Evolutionary conservation across 2,888 invertebrate genomes (phyloP).

Genomic region (Andrena chrysosceles): DNA sequence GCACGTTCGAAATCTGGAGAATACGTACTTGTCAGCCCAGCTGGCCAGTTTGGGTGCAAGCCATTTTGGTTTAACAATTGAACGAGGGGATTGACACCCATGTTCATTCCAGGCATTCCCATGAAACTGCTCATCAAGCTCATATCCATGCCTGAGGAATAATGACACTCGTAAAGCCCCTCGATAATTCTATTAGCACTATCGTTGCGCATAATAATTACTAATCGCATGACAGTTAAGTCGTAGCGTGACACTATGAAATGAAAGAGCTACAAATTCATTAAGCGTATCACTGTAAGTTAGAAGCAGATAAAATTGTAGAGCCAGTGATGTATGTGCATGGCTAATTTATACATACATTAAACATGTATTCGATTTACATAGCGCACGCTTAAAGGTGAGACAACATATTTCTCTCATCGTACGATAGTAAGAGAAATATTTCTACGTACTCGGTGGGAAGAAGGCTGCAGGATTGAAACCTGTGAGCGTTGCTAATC

Average conservation of each 20-base stretch:
- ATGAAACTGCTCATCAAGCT: slow-evolving; percentile 83
- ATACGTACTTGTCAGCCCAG: slow-evolving; percentile 80
- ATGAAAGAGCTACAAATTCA: background rate
- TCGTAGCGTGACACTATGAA: background rate
- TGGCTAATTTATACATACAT: slow-evolving; percentile 59
- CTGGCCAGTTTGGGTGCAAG: slow-evolving; percentile 82
- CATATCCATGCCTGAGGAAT: slow-evolving; percentile 82
- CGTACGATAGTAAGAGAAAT: background rate
- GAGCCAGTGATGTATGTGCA: slow-evolving; percentile 39
- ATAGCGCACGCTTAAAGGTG: background rate
- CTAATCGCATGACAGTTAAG: background rate
- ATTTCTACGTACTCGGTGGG: slow-evolving; percentile 91
- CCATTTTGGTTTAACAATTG: slow-evolving; percentile 83
- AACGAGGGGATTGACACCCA: slow-evolving; percentile 84
- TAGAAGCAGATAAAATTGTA: background rate
- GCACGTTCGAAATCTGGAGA: background rate
- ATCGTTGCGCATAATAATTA: background rate
- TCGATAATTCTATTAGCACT: background rate
- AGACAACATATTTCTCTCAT: background rate
- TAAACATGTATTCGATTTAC: background rate
- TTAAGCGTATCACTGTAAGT: background rate
- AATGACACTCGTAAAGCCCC: slow-evolving; percentile 38
- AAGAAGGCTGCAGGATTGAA: slow-evolving; percentile 92
- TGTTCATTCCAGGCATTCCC: slow-evolving; percentile 83
- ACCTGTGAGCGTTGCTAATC: slow-evolving; percentile 83